phyloP scores from a whole-genome alignment of 2,797 vertebrate species.

The Smutsia gigantea region DNA sequence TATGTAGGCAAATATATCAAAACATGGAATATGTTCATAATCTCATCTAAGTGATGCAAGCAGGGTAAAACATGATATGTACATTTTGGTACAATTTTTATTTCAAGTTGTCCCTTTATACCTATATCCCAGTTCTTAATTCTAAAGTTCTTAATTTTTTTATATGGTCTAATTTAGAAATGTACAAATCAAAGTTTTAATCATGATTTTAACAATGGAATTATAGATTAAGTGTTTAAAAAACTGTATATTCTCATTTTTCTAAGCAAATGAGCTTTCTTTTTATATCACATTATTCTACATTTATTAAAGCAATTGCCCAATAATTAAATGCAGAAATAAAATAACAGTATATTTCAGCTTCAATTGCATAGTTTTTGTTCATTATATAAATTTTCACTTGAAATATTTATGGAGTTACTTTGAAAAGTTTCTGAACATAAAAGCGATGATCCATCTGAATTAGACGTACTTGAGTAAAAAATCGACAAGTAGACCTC shows the following conservation, averaged over 20 bases:
- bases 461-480: conserved; percentile 29
- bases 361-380: neutral
- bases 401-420: conserved; percentile 14
- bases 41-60: neutral
- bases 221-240: neutral
- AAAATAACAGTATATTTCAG: conserved; percentile 5
- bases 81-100: neutral
- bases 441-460: conserved; percentile 1
- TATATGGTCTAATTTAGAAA: neutral
- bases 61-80: neutral
- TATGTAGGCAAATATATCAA: neutral
- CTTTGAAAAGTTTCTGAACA: conserved; percentile 49
- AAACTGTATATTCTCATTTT: neutral
- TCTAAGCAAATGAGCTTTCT: neutral
- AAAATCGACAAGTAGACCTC: neutral
- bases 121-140: neutral
- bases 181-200: neutral
- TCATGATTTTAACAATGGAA: conserved; percentile 27
- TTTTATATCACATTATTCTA: conserved; percentile 16
- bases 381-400: conserved; percentile 1
- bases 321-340: conserved; percentile 31
- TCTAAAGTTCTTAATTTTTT: neutral
- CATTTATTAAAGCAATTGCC: neutral
- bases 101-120: neutral
- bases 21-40: neutral